Base-by-base conservation (phyloP, 2,113 vertebrate genomes). In the Polypterus bichir region DNA sequence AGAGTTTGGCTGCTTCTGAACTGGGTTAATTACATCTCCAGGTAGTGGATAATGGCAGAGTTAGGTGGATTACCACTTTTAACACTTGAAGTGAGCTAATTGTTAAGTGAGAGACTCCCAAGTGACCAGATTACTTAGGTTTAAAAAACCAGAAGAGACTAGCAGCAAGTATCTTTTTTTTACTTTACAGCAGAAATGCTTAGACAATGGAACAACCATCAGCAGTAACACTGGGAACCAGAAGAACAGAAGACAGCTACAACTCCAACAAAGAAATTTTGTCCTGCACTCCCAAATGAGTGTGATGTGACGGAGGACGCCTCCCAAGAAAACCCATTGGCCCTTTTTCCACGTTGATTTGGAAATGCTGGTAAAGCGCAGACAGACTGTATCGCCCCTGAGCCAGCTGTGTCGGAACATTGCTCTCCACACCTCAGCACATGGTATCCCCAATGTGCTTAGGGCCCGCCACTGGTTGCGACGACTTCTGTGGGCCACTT, bases 401-500 rank as follows among this genome's bases (percentile, higher is more conserved):
- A 4, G n/a, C 54, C 51, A 54, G 49, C 56, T 72, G 60, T 60
- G 68, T 11, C 45, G 45, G 27, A 60, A 59, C 59, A 44, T 63
- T 46, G 46, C 63, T 8, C 55, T 69, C 61, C 62, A 70, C 65
- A 72, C 68, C 58, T 67, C 70, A 4, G 70, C 70, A 3, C 70
- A 72, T 10, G 70, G 70, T 3, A 69, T 72, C 54, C 68, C 68
- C 27, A 72, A 70, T 64, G 57, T 72, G 47, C 68, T 72, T 59
- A 63, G 68, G 48, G 68, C 70, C 1, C 49, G 49, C 47, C 70
- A 72, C 65, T 72, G 70, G 70, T 65, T 69, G 48, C 68, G 70
- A 1, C 65, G 68, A 5, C 47, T 57, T 54, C 58, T 72, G 5
- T 72, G 70, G 70, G 27, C 60, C 1, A n/a, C 44, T 47, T 72